Base-by-base conservation (phyloP, 2,113 vertebrate species). In the Psittacus erithacus region DNA sequence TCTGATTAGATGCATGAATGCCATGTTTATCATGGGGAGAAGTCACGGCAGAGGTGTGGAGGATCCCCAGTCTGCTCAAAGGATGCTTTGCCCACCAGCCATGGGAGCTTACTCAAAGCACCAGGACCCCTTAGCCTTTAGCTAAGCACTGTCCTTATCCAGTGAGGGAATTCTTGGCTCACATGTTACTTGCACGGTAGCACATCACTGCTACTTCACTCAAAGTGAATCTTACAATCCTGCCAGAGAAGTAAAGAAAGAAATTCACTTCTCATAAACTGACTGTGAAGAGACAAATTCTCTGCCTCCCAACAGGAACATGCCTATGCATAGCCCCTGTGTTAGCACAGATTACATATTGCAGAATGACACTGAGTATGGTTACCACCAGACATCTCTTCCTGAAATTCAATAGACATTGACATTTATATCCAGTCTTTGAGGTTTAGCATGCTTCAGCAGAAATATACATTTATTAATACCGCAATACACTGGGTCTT, bases 381-480 rank as follows among this genome's bases (percentile, higher is more conserved):
- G 80, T 80, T 91, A 85, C 88, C 0, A 1, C 50, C 78, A 89
- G 91, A 47, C 65, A 76, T 60, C 71, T 83, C 88, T 79, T 93
- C 86, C 78, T 82, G 88, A 92, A 96, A 97, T 92, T 88, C 86
- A 91, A 93, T 69, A 95, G 78, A 93, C 59, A 65, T 85, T 67
- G 89, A 90, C 95, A 94, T 91, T 96, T 95, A 95, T 92, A 96
- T 69, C 59, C 92, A 94, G 93, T 22, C 74, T 84, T 71, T 94
- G 70, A 88, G 83, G 77, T 92, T 93, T 68, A 82, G 93, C 86
- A 69, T 88, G 73, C 86, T 93, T 91, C 93, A 95, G 92, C 93
- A 95, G 52, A 95, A 96, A 95, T 76, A 84, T 19, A 75, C 53
- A 33, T 86, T 94, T 87, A 93, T 84, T 96, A 95, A 95, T 91